Evolutionary conservation across 1,140 invertebrate species (phyloP).

Genomic region (Lanistes nyassanus): DNA sequence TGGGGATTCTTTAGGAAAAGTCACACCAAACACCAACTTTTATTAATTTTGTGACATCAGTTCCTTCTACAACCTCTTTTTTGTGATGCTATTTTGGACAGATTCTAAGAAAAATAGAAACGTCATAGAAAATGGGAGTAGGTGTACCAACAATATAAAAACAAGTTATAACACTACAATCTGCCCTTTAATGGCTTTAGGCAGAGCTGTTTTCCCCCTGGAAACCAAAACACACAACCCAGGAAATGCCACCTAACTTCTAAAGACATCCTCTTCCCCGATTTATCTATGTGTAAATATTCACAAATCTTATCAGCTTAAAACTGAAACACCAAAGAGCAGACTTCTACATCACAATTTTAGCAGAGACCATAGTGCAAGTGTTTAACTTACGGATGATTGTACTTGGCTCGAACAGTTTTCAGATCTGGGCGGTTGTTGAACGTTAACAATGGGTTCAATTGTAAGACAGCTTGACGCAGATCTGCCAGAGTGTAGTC

Average conservation of each 20-base stretch:
- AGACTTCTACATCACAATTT: not conserved
- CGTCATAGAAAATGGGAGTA: too few relatives aligned
- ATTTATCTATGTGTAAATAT: not conserved
- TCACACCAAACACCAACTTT: too few relatives aligned
- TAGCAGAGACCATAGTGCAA: not conserved
- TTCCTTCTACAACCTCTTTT: too few relatives aligned
- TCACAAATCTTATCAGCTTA: not conserved
- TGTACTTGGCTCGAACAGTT: slow-evolving; percentile 93
- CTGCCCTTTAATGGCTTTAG: too few relatives aligned
- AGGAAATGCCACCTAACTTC: not conserved
- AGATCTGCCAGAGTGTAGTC: slow-evolving; percentile 84
- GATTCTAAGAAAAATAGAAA: too few relatives aligned
- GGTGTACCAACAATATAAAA: too few relatives aligned
- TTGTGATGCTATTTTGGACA: too few relatives aligned
- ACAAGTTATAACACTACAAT: too few relatives aligned
- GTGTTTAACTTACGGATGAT: slow-evolving; percentile 79
- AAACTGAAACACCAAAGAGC: not conserved
- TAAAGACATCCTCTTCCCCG: not conserved
- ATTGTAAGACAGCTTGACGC: slow-evolving; percentile 74
- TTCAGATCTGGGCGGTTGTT: slow-evolving; percentile 80
- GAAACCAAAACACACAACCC: not conserved
- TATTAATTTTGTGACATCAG: too few relatives aligned
- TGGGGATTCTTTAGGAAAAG: too few relatives aligned
- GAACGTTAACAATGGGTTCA: slow-evolving; percentile 83
- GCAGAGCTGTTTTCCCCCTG: too few relatives aligned